phyloP scores from a whole-genome alignment of 2,888 invertebrate species.

The Nycteola revayana region DNA sequence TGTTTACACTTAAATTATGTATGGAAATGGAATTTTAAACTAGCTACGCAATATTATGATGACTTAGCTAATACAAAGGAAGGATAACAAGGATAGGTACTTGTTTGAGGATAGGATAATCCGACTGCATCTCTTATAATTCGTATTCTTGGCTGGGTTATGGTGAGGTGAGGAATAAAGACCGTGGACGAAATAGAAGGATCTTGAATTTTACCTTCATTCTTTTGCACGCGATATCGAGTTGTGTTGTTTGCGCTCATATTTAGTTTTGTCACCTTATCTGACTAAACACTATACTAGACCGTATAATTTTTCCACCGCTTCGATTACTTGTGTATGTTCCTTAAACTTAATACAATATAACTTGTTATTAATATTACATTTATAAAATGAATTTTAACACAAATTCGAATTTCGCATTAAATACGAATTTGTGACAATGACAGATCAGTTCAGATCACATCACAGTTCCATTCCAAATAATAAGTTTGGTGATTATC shows the following conservation, averaged over 20 bases:
- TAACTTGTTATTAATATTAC: slow-evolving; percentile 10
- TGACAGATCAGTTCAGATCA: not conserved
- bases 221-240: slow-evolving; percentile 30
- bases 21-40: not conserved
- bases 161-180: slow-evolving; percentile 36
- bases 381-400: too few relatives aligned
- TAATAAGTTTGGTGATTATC: too few relatives aligned
- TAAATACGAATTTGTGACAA: slow-evolving; percentile 5
- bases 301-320: not conserved
- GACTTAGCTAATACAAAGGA: slow-evolving; percentile 19
- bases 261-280: slow-evolving; percentile 13
- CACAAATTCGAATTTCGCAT: slow-evolving; percentile 17
- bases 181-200: slow-evolving; percentile 65
- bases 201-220: slow-evolving; percentile 74
- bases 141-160: slow-evolving; percentile 51
- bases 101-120: slow-evolving; percentile 57
- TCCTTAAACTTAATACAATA: slow-evolving; percentile 9
- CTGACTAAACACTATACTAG: too few relatives aligned
- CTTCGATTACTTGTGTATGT: slow-evolving; percentile 8
- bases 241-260: slow-evolving; percentile 48
- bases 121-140: slow-evolving; percentile 51
- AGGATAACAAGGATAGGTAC: slow-evolving; percentile 51
- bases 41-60: slow-evolving; percentile 19
- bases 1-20: not conserved
- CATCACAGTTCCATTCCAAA: too few relatives aligned